A percentile compares a stretch with the other conserved stretches of the same genome.
phyloP scores from a whole-genome alignment of 1,140 invertebrate species.

The Stegodyphus dumicola region DNA sequence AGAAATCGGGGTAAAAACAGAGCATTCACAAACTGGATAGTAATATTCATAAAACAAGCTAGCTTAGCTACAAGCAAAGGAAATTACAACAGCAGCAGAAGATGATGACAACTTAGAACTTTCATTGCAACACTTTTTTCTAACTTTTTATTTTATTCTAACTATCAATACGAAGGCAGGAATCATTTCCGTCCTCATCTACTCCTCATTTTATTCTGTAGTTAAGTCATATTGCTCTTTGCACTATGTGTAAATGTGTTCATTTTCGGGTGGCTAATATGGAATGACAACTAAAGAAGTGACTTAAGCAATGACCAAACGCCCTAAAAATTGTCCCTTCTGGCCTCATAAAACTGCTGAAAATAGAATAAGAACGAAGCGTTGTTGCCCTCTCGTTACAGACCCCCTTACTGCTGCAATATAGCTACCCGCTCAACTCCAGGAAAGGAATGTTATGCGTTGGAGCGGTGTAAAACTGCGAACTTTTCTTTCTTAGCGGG shows the following conservation, averaged over 20 bases:
- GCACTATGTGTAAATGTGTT: slow-evolving; percentile 21
- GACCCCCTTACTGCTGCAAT: not conserved
- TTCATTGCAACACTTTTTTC: no score
- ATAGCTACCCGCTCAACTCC: slow-evolving; percentile 5
- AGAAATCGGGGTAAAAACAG: no score
- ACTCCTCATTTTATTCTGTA: not conserved
- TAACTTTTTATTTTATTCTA: not conserved
- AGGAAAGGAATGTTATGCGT: not conserved
- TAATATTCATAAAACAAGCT: no score
- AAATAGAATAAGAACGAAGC: slow-evolving; percentile 32
- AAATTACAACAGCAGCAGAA: no score
- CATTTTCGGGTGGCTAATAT: slow-evolving; percentile 31
- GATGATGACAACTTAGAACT: no score
- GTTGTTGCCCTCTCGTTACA: slow-evolving; percentile 31
- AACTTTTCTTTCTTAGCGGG: slow-evolving; percentile 23
- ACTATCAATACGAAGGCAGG: not conserved
- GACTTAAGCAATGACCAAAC: slow-evolving; percentile 33
- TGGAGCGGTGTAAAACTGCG: slow-evolving; percentile 5
- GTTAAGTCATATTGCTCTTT: not conserved
- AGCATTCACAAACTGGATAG: no score
- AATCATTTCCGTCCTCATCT: not conserved
- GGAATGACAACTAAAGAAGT: slow-evolving; percentile 46
- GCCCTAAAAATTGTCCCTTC: slow-evolving; percentile 42
- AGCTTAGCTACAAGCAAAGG: no score
- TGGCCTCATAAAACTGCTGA: slow-evolving; percentile 26